A percentile compares a stretch with the other conserved stretches of the same genome.
Evolutionary conservation across 2,888 invertebrate genomes (phyloP).

Genomic region (Tromatobia lineatoria): DNA sequence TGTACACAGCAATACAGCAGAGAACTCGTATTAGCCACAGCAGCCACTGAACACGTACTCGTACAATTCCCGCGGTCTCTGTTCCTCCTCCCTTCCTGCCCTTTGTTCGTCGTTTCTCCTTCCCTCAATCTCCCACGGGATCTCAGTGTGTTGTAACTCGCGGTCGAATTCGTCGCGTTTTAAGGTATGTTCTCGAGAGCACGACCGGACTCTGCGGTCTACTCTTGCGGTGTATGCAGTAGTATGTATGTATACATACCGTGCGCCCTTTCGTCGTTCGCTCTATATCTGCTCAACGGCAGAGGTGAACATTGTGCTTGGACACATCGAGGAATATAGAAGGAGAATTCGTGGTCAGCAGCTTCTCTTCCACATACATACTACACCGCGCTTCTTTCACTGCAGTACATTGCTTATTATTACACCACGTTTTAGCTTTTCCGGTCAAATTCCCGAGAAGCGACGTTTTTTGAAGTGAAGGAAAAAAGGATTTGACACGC

Average conservation of each 20-base stretch:
- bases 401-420: conserved; percentile 33
- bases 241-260: conserved; percentile 5
- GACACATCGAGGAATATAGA: conserved; percentile 9
- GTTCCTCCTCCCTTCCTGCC: conserved; percentile 2
- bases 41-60: conserved; percentile 19
- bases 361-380: conserved; percentile 1
- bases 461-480: background rate
- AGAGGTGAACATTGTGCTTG: conserved; percentile 21
- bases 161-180: conserved; percentile 59
- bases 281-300: background rate
- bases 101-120: conserved; percentile 41
- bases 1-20: background rate
- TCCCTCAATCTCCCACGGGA: conserved; percentile 38
- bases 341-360: conserved; percentile 47
- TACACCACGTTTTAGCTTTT: conserved; percentile 2
- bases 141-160: conserved; percentile 57
- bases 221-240: conserved; percentile 35
- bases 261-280: background rate
- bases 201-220: conserved; percentile 55
- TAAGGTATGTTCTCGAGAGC: conserved; percentile 50
- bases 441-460: conserved; percentile 5
- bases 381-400: background rate
- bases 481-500: background rate
- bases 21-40: conserved; percentile 16
- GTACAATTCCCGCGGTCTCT: conserved; percentile 42